Evolutionary conservation across 2,888 invertebrate genomes (phyloP).

Genomic region (Adineta ricciae): DNA sequence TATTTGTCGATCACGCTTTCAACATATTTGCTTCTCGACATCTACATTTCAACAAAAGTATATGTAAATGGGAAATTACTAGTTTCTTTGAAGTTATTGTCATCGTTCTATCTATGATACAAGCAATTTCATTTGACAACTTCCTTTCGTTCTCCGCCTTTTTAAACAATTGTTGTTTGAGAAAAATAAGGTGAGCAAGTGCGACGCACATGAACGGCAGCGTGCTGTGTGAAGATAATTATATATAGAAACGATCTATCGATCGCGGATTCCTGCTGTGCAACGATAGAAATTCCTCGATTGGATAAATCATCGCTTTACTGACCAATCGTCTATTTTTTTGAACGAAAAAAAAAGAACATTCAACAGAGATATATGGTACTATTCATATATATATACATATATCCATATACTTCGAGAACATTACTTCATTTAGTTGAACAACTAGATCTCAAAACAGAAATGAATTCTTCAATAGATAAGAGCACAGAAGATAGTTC

Average conservation of each 20-base stretch:
- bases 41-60: background rate
- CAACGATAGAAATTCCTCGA: background rate
- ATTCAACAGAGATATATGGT: too few species aligned
- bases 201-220: slow-evolving; percentile 3
- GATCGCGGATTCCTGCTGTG: background rate
- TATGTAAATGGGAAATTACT: background rate
- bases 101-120: background rate
- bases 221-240: background rate
- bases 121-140: background rate
- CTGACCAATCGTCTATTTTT: background rate
- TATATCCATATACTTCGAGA: background rate
- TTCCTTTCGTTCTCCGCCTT: background rate
- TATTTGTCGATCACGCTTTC: background rate
- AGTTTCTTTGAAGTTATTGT: background rate
- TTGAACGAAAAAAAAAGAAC: background rate
- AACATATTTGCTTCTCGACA: background rate
- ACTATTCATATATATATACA: background rate
- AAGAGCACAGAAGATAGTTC: background rate
- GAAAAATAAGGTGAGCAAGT: slow-evolving; percentile 4
- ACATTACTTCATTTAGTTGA: background rate
- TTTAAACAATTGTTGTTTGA: background rate
- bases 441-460: background rate
- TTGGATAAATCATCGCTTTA: background rate
- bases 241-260: background rate
- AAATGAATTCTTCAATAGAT: background rate